Evolutionary conservation across 1,140 invertebrate genomes (phyloP).

Genomic region (Pentalonia nigronervosa): DNA sequence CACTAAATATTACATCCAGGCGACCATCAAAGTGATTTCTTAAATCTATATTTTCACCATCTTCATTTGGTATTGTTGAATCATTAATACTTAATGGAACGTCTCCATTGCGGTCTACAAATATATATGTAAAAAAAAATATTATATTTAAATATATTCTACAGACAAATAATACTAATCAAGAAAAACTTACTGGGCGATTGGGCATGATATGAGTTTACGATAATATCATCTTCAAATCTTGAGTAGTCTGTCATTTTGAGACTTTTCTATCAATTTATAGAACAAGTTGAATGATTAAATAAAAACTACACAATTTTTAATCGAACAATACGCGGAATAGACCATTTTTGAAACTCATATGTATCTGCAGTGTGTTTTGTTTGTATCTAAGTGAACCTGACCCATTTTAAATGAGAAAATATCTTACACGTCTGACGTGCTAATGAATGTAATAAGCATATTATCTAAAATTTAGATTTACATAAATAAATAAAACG

Average conservation of each 20-base stretch:
- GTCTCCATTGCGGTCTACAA: constrained; percentile 30
- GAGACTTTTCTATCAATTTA: neutral
- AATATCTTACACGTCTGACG: neutral
- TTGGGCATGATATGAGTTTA: constrained; percentile 53
- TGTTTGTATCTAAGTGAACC: neutral
- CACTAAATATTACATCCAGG: constrained; percentile 50
- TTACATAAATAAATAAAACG: constrained; percentile 29
- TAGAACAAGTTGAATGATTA: neutral
- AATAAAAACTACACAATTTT: neutral
- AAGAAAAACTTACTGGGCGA: constrained; percentile 44
- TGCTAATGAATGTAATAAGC: neutral
- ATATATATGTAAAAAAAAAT: neutral
- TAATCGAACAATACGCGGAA: neutral
- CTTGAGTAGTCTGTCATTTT: constrained; percentile 54
- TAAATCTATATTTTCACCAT: constrained; percentile 53
- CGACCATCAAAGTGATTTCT: constrained; percentile 50
- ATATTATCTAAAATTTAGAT: constrained; percentile 2
- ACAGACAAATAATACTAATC: neutral
- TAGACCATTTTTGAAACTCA: neutral
- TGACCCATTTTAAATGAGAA: constrained; percentile 18
- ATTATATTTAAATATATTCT: too few relatives aligned
- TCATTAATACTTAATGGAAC: constrained; percentile 39
- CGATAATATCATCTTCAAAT: constrained; percentile 57
- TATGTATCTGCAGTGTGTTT: neutral
- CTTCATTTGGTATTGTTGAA: constrained; percentile 38